Percentiles rank a stretch among this genome's conserved stretches.
These are phyloP conservation scores for Diplodus puntazzo DNA, from an alignment of 2,797 vertebrate genomes.

Conservation along the genomic window DNA sequence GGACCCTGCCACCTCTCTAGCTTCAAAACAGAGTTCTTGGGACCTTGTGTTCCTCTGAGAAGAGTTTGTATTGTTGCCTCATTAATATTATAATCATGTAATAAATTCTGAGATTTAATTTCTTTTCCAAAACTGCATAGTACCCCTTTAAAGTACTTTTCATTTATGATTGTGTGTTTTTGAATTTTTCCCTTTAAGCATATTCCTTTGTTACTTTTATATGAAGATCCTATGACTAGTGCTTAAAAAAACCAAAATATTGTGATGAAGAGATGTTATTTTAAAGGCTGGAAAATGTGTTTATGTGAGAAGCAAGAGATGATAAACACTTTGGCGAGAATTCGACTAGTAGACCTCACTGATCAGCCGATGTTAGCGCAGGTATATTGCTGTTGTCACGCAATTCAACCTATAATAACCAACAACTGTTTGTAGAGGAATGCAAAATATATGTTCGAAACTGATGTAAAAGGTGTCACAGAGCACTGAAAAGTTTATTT, in stretches of 20 bases:
- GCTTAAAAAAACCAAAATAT: background rate
- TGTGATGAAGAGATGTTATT: background rate
- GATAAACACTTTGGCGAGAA: background rate
- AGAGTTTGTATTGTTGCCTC: too few species aligned
- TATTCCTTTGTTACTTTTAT: background rate
- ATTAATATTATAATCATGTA: too few species aligned
- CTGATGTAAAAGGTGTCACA: background rate
- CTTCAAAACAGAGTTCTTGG: too few species aligned
- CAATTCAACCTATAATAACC: too few species aligned
- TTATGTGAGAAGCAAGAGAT: background rate
- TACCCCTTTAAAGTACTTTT: background rate
- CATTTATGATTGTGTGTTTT: background rate
- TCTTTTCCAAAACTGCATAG: too few species aligned
- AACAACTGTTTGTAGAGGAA: background rate
- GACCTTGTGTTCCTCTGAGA: too few species aligned
- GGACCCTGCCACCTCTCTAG: too few species aligned
- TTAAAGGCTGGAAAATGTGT: background rate
- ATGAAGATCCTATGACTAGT: background rate
- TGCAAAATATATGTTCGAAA: background rate
- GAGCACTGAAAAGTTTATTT: background rate
- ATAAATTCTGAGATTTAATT: too few species aligned
- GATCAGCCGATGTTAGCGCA: background rate
- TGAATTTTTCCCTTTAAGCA: background rate
- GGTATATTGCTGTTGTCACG: fast-evolving
- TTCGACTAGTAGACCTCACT: background rate